Evolutionary conservation across 2,797 vertebrate species (phyloP).

Genomic region (Mus caroli): DNA sequence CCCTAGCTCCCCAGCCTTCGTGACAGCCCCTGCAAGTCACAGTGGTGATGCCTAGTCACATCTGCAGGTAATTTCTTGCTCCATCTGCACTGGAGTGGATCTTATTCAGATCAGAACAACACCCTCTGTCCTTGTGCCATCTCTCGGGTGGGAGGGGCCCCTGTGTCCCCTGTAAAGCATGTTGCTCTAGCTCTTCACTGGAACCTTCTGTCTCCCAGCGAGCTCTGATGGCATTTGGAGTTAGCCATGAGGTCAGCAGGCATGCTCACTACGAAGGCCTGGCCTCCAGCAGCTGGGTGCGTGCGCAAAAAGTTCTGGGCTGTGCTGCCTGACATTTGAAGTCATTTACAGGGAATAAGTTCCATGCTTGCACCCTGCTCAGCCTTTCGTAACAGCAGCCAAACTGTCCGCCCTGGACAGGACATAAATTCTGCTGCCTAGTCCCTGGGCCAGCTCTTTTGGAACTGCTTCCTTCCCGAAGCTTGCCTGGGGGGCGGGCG

Average conservation of each 20-base stretch:
- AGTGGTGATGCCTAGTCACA: slow-evolving; percentile 76
- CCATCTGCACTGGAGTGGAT: slow-evolving; percentile 79
- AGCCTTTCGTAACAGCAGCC: slow-evolving; percentile 79
- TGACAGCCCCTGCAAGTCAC: slow-evolving; percentile 51
- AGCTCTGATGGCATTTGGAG: slow-evolving; percentile 65
- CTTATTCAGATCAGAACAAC: slow-evolving; percentile 74
- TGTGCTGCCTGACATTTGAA: slow-evolving; percentile 83
- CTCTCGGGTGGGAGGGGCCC: slow-evolving; percentile 47
- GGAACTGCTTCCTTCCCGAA: slow-evolving; percentile 40
- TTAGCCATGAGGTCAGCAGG: slow-evolving; percentile 79
- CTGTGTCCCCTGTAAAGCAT: background rate
- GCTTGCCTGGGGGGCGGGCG: background rate
- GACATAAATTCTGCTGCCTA: slow-evolving; percentile 78
- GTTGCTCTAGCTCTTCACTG: slow-evolving; percentile 57
- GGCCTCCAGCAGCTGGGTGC: slow-evolving; percentile 69
- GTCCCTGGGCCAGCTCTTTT: slow-evolving; percentile 62
- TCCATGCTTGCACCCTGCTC: slow-evolving; percentile 79
- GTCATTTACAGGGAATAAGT: slow-evolving; percentile 84
- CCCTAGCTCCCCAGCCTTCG: slow-evolving; percentile 61
- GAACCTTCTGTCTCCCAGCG: slow-evolving; percentile 56
- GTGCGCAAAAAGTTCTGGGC: slow-evolving; percentile 74
- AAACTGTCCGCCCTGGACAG: slow-evolving; percentile 79
- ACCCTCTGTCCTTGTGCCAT: slow-evolving; percentile 71
- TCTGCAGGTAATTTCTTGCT: slow-evolving; percentile 83
- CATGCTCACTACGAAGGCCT: slow-evolving; percentile 37